Conservation (phyloP, 2,888 invertebrate genomes). For the Apamea monoglypha region DNA sequence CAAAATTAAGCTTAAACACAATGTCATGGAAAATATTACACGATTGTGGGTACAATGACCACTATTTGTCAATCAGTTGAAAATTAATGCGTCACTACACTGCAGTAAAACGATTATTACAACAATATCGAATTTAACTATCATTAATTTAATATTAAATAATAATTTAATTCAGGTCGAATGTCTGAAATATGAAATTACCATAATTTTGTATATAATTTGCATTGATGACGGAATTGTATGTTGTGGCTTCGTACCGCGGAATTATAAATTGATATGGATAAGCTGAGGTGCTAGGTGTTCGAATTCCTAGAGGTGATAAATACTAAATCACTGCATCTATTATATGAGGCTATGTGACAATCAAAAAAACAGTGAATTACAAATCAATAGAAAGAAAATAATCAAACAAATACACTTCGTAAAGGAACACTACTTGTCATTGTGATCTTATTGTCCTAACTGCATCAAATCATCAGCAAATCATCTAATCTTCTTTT, state of each 20-base stretch:
- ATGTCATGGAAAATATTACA: conserved; percentile 28
- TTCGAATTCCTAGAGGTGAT: neutral
- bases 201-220: conserved; percentile 30
- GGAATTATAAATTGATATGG: neutral
- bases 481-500: no score
- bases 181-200: conserved; percentile 11
- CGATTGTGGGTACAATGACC: conserved; percentile 18
- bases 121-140: conserved; percentile 25
- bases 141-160: conserved; percentile 25
- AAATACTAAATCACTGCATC: neutral
- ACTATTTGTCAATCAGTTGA: conserved; percentile 38
- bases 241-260: neutral
- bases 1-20: conserved; percentile 27
- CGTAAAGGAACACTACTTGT: no score
- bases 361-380: neutral
- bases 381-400: neutral
- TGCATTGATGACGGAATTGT: conserved; percentile 27
- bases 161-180: conserved; percentile 9
- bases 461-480: no score
- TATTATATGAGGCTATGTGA: neutral
- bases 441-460: no score
- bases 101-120: conserved; percentile 33
- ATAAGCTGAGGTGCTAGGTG: neutral
- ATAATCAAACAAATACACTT: no score
- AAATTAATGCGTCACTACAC: conserved; percentile 45